Evolutionary conservation across 2,113 vertebrate species (phyloP).

Genomic region (human): DNA sequence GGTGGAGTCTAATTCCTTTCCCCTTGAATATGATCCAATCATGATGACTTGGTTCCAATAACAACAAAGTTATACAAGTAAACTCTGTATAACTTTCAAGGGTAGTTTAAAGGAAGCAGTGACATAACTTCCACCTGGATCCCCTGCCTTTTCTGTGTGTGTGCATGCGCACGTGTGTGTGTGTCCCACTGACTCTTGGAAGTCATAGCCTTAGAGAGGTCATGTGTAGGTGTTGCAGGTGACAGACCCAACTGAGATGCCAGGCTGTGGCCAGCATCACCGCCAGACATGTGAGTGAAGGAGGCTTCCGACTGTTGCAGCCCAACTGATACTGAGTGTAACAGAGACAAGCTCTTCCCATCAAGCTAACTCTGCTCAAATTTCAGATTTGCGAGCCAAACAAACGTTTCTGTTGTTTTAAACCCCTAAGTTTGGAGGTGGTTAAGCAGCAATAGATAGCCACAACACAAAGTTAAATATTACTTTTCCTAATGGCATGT

Average conservation of each 20-base stretch:
- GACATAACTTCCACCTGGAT: neutral
- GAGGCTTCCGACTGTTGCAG: neutral
- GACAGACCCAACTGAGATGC: neutral
- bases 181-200: neutral
- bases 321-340: neutral
- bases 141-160: neutral
- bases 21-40: neutral
- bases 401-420: neutral
- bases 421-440: neutral
- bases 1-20: neutral
- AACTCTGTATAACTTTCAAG: neutral
- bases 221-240: neutral
- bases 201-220: neutral
- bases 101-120: neutral
- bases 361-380: neutral
- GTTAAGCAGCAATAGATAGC: neutral
- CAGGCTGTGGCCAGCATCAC: neutral
- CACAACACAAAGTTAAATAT: neutral
- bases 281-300: neutral
- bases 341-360: neutral
- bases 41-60: neutral
- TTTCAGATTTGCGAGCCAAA: neutral
- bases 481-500: neutral
- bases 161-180: neutral
- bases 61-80: neutral